Evolutionary conservation across 2,113 vertebrate genomes (phyloP).

Genomic region (Gallinago paraguaiae): DNA sequence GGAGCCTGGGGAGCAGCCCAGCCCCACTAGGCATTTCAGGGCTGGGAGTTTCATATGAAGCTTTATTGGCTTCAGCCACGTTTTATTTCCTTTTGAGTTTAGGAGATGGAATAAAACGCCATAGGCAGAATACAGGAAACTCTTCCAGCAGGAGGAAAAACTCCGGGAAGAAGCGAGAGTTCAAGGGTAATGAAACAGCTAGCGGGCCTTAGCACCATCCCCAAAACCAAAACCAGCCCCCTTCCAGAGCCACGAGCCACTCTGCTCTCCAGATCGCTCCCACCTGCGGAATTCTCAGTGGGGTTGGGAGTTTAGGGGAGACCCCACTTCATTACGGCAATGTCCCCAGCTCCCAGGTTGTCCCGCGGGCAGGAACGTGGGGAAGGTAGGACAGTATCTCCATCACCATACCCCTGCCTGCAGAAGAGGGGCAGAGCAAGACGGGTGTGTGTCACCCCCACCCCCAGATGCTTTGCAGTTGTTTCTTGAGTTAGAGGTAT

Average conservation of each 20-base stretch:
- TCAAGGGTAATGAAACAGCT: conserved; percentile 22
- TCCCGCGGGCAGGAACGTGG: no score
- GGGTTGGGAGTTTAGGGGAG: no score
- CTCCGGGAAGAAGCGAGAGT: neutral
- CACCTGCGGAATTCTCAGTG: neutral
- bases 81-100: neutral
- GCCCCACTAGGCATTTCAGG: neutral
- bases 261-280: neutral
- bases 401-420: rapidly evolving
- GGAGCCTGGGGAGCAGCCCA: neutral
- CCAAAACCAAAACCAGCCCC: neutral
- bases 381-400: neutral
- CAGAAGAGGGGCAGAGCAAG: neutral
- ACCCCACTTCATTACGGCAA: rapidly evolving
- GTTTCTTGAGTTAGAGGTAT: neutral
- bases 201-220: neutral
- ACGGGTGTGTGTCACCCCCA: rapidly evolving
- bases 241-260: neutral
- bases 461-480: neutral
- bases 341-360: rapidly evolving
- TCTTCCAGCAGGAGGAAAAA: neutral
- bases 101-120: neutral
- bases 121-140: neutral
- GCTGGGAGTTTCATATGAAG: neutral
- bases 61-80: neutral